Base-by-base conservation (phyloP, 2,797 vertebrate species). In the Microctenopoma stevenorrisi region DNA sequence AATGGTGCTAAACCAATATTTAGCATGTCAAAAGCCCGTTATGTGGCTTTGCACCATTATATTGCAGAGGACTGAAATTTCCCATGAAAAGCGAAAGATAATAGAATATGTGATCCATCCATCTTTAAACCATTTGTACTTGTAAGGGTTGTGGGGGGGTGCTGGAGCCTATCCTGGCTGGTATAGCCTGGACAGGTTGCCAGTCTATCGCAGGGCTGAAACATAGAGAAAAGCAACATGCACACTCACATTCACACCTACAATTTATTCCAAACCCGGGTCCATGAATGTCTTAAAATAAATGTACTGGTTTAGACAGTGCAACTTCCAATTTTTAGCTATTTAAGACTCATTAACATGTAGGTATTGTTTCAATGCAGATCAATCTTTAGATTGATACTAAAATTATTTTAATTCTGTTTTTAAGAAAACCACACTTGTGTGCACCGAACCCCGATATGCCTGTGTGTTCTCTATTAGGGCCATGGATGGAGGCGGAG, bases 401-500 rank as follows among this genome's bases (percentile, higher is more conserved):
- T 52, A 1, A 22, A 44, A 14, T 12, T 3, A 30, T 56, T 25
- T 47, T 26, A 43, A 38, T 40, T 52, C 3, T 53, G 16, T 33
- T 18, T 44, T 7, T 13, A 6, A 15, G 13, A 46, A 42, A n/a
- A 38, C 28, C 51, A 44, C 7, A 37, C n/a, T 2, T 44, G 1
- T 16, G 8, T 46, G 38, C 28, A 9, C 26, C 33, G 3, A 13
- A 22, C 12, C 57, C 54, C 50, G 12, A 60, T 22, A 28, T 18
- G 48, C 25, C 5, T 25, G 5, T 38, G 9, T 72, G 3, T 68
- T n/a, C 25, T 14, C 30, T 57, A 5, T 68, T 65, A 91, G 89
- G 66, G 16, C 14, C 46, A 2, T 42, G 61, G 12, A 22, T 18
- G 48, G 64, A 73, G 63, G 63, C 50, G 7, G 49, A 73, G 18